Percentiles rank a stretch among this genome's conserved stretches.
Evolutionary conservation across 2,888 invertebrate species (phyloP).

Genomic region (Cephonodes hylas): DNA sequence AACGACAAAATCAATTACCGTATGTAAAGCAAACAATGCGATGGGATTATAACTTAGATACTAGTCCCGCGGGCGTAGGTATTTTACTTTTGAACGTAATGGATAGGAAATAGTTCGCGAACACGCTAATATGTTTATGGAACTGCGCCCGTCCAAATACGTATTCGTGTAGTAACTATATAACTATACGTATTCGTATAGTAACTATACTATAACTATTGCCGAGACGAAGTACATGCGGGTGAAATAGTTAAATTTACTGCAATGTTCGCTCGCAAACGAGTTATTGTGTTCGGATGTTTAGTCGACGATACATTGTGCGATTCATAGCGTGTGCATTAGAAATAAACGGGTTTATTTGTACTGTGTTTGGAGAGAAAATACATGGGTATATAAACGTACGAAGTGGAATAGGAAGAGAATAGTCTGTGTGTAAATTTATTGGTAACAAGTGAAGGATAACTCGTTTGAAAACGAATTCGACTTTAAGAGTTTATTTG

Average conservation of each 20-base stretch:
- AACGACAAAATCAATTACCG: background rate
- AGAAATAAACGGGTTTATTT: background rate
- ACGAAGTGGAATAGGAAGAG: background rate
- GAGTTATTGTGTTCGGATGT: slow-evolving; percentile 10
- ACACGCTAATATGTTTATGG: slow-evolving; percentile 30
- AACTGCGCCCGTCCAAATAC: background rate
- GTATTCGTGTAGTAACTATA: background rate
- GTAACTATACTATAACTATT: background rate
- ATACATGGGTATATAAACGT: background rate
- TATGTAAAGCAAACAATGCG: background rate
- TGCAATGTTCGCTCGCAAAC: slow-evolving; percentile 19
- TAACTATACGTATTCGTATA: background rate
- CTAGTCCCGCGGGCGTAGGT: slow-evolving; percentile 12
- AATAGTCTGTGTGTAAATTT: too few relatives aligned
- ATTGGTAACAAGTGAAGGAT: too few relatives aligned
- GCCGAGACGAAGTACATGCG: background rate
- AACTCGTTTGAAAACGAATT: background rate
- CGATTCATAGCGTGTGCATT: background rate
- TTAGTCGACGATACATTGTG: slow-evolving; percentile 2
- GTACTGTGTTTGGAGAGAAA: background rate
- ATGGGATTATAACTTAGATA: background rate
- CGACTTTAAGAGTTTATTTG: too few relatives aligned
- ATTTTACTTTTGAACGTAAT: slow-evolving; percentile 34
- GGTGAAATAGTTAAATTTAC: slow-evolving; percentile 38
- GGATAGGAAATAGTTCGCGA: slow-evolving; percentile 33